phyloP scores from a whole-genome alignment of 2,797 vertebrate genomes.

The Mormyrops boulengeri region DNA sequence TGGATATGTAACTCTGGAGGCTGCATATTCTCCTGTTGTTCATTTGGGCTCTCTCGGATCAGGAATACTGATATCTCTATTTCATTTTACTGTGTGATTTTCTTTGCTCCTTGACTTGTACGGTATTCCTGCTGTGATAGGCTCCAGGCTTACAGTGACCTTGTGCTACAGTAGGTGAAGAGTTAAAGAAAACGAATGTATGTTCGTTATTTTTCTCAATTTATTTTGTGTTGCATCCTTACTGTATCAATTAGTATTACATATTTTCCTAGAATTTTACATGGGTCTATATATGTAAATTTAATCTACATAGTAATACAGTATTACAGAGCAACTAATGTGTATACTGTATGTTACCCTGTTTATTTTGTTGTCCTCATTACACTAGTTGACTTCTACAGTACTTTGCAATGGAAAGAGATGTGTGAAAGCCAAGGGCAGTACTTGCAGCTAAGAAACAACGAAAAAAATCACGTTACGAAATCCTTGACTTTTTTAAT shows the following conservation, averaged over 20 bases:
- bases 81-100: not conserved
- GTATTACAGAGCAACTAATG: not conserved
- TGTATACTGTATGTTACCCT: not conserved
- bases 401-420: constrained; percentile 31
- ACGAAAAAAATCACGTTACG: constrained; percentile 58
- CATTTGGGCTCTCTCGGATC: not conserved
- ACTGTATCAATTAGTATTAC: not conserved
- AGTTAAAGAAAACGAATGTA: not conserved
- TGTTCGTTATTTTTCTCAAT: not conserved
- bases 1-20: not conserved
- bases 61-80: not conserved
- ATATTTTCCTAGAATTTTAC: not conserved
- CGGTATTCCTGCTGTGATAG: not conserved
- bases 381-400: not conserved
- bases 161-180: not conserved
- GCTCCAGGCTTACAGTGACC: not conserved
- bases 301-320: not conserved
- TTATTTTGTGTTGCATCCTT: not conserved
- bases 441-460: constrained; percentile 50
- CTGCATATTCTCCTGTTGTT: not conserved
- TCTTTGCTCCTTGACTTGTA: not conserved
- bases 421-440: constrained; percentile 53
- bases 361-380: not conserved
- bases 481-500: constrained; percentile 72
- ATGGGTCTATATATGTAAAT: not conserved